A percentile compares a stretch with the other conserved stretches of the same genome.
These are phyloP conservation scores for Borostomias antarcticus DNA, from an alignment of 2,797 vertebrate species.

Conservation along the genomic window DNA sequence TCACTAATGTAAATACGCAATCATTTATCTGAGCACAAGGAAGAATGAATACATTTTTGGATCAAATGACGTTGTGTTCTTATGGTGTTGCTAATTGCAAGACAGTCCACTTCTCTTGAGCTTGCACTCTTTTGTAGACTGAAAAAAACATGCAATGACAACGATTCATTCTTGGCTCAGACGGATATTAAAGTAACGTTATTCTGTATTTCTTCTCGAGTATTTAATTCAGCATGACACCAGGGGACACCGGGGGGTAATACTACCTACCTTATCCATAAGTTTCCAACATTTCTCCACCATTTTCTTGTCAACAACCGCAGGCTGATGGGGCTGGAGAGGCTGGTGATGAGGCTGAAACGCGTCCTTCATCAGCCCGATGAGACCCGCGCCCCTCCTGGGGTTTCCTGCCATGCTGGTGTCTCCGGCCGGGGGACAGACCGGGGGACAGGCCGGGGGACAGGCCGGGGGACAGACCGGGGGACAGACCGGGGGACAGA, in stretches of 20 bases:
- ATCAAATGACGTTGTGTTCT: no score
- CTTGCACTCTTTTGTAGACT: neutral
- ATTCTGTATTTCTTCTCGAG: neutral
- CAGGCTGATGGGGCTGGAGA: slow-evolving; percentile 87
- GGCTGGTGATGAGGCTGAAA: slow-evolving; percentile 90
- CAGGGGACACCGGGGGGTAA: neutral
- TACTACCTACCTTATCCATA: slow-evolving; percentile 87
- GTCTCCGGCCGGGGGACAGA: slow-evolving; percentile 54
- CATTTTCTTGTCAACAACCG: slow-evolving; percentile 90
- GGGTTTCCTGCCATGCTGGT: slow-evolving; percentile 83
- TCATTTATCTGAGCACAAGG: no score
- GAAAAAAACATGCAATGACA: neutral
- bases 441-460: no score
- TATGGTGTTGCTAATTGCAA: no score
- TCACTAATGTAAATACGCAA: no score
- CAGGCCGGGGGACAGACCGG: no score
- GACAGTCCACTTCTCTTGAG: neutral
- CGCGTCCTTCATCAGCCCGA: slow-evolving; percentile 94
- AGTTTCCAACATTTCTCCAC: slow-evolving; percentile 97
- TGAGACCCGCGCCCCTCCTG: slow-evolving; percentile 89
- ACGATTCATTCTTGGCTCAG: neutral
- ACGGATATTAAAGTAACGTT: neutral
- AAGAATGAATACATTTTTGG: no score
- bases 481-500: no score
- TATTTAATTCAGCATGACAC: neutral